Conservation (phyloP, 2,113 vertebrate genomes). For the Okapia johnstoni region DNA sequence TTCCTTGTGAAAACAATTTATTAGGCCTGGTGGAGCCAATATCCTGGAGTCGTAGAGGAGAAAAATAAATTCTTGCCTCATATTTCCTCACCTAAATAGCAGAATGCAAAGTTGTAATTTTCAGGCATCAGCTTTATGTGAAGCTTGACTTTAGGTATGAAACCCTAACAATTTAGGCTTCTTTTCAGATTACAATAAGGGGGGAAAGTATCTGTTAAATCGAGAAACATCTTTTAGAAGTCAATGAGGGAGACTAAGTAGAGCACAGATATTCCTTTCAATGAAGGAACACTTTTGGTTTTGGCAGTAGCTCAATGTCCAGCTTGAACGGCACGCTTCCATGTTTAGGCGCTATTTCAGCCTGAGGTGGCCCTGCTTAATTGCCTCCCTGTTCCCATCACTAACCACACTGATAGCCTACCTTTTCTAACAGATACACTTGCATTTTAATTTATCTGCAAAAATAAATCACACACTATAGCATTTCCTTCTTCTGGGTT, state of each 20-base stretch:
- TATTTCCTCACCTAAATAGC: conserved; percentile 59
- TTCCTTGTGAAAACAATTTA: conserved; percentile 68
- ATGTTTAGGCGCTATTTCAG: conserved; percentile 46
- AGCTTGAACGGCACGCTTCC: conserved; percentile 42
- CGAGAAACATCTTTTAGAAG: conserved; percentile 52
- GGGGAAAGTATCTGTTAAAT: not conserved
- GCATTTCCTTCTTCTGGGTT: conserved; percentile 72
- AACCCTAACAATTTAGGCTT: not conserved
- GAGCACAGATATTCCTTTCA: not conserved
- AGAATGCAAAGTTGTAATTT: conserved; percentile 49
- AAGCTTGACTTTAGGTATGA: not conserved
- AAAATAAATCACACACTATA: conserved; percentile 81
- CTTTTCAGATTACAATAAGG: not conserved
- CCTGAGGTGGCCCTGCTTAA: conserved; percentile 71
- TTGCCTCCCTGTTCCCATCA: conserved; percentile 75
- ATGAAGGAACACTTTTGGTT: not conserved
- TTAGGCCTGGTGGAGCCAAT: conserved; percentile 52
- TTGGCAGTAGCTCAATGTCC: not conserved
- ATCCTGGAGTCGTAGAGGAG: conserved; percentile 42
- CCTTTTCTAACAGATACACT: conserved; percentile 74
- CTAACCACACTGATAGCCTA: conserved; percentile 63
- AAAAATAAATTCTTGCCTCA: conserved; percentile 57
- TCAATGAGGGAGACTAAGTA: conserved; percentile 21
- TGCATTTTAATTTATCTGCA: conserved; percentile 81
- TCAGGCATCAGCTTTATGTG: conserved; percentile 12